Base-by-base conservation (phyloP, 2,113 vertebrate species). In the Heterotilapia buettikoferi region DNA sequence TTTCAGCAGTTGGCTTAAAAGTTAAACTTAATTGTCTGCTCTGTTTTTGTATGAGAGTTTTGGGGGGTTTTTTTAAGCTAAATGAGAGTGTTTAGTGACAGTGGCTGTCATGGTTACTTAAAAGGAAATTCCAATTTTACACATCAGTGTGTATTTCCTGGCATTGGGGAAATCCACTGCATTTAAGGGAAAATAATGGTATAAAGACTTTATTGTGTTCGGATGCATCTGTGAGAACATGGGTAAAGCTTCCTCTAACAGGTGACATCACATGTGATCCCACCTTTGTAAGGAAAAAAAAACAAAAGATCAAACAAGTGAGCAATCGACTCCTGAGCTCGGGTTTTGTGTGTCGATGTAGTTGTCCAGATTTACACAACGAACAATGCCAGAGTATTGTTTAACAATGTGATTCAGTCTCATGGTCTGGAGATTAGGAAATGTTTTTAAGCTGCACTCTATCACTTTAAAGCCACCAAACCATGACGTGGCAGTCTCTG, bases 71-170 rank as follows among this genome's bases (percentile, higher is more conserved):
- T n/a, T 3, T 6, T 11, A 5, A 40, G 19, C 19, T 16, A 21
- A 40, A 43, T 24, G n/a, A 33, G 26, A 1, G n/a, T 6, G 12
- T 24, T 24, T 24, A 1, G 19, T 54, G 12, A 10, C 7, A 2
- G 2, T 36, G 33, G 21, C 3, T 24, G 52, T 11, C 31, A 40
- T 43, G 66, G 38, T 24, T 73, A 73, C 13, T 73, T 45, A 45
- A 45, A 26, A 43, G 38, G 13, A 73, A 73, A 73, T 73, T 73
- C 38, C 68, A 26, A 26, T 33, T 50, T 73, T 73, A 78, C 71
- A 78, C 43, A 31, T 50, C 16, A n/a, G 43, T 50, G 43, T 50
- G 43, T 50, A 3, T 3, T 31, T 78, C 26, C 50, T 80, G 78
- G 12, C 8, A 0, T 21, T 16, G 31, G 78, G 31, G 29, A 53